Base-by-base conservation (phyloP, 2,797 vertebrate genomes). In the Mastacembelus armatus region DNA sequence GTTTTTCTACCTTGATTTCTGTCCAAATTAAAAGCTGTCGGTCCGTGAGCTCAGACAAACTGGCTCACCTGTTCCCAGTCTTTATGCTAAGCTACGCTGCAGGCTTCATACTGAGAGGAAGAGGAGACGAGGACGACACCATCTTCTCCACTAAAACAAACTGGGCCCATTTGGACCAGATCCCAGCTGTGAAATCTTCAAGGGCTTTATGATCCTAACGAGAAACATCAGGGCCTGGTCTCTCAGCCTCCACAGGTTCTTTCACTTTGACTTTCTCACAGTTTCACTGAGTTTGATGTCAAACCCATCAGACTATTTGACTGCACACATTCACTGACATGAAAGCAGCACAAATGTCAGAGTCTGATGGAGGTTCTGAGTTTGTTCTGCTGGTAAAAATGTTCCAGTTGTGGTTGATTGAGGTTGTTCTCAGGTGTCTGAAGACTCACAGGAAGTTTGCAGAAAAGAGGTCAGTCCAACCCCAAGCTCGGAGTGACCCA, bases 381-480 rank as follows among this genome's bases (percentile, higher is more conserved):
- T 21, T 14, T 1, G 10, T 12, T 64, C 42, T 48, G 40, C 27
- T 52, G 29, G 7, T 59, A 12, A 29, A 36, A 19, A 2, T 8
- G 38, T 11, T 21, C 54, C 35, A 57, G 9, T 54, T 82, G 76
- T 72, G 70, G 60, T 47, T 0, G 50, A 15, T 2, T 1, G 7
- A 24, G 4, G 15, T 5, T 66, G 26, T 33, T 69, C 22, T 65
- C 39, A 61, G 67, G 62, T 75, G 57, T 66, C 10, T 32, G 38
- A 72, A 14, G 7, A 1, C 21, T 51, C 2, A 30, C 61, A 89
- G 87, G 86, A 89, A 79, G 86, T 85, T 42, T 85, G 88, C 87
- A 88, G 51, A 85, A 86, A 85, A 87, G 60, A 91, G 84, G 85
- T 78, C 84, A 83, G 19, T 8, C 3, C 7, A 54, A 26, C 15